Evolutionary conservation across 2,113 vertebrate genomes (phyloP).

Genomic region (Aix galericulata): DNA sequence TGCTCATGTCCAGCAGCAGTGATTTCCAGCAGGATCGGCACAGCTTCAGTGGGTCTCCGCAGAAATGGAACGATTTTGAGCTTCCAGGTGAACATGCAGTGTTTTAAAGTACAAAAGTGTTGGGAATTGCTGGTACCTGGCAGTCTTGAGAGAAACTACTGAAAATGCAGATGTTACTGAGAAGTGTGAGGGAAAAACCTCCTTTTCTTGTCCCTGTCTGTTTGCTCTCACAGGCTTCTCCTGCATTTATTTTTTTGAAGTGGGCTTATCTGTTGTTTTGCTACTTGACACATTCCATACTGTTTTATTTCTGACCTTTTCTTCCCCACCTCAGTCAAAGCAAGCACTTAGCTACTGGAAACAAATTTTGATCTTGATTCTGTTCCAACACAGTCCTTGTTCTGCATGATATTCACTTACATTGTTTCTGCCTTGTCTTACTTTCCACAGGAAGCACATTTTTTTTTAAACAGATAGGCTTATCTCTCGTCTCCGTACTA

Average conservation of each 20-base stretch:
- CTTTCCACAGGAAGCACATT: slow-evolving; percentile 63
- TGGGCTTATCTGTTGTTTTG: slow-evolving; percentile 5
- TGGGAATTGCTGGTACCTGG: not conserved
- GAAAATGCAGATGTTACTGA: not conserved
- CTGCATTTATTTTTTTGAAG: not conserved
- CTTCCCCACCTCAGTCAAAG: slow-evolving; percentile 15
- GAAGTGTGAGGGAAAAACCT: not conserved
- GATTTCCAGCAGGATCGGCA: slow-evolving; percentile 94
- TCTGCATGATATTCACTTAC: slow-evolving; percentile 16
- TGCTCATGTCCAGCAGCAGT: slow-evolving; percentile 91
- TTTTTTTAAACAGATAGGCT: not conserved
- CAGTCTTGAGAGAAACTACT: not conserved
- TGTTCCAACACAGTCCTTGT: slow-evolving; percentile 7
- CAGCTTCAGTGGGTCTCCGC: slow-evolving; percentile 92
- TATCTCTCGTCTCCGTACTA: not conserved
- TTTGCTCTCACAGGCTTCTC: not conserved
- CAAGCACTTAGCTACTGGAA: slow-evolving; percentile 44
- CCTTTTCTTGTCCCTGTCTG: not conserved
- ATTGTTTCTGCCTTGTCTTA: slow-evolving; percentile 54
- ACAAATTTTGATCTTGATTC: slow-evolving; percentile 38
- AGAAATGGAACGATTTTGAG: slow-evolving; percentile 96
- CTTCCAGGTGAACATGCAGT: slow-evolving; percentile 83
- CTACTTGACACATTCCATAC: not conserved
- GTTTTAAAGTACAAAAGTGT: rapidly evolving
- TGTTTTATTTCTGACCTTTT: not conserved